Base-by-base conservation (phyloP, 2,113 vertebrate genomes). In the Lasiurus cinereus region DNA sequence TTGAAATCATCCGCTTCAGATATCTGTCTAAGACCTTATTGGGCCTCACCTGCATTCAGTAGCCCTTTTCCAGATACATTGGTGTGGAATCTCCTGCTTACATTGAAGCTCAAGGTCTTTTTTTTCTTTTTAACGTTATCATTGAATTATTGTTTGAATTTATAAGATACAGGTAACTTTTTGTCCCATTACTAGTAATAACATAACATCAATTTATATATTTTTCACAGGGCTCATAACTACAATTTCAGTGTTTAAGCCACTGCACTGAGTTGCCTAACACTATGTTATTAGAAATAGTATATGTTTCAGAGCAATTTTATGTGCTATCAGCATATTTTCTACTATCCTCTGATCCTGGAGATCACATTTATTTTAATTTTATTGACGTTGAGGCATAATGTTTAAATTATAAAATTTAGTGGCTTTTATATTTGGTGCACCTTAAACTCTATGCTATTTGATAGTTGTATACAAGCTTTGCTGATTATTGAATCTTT, bases 401-500 rank as follows among this genome's bases (percentile, higher is more conserved):
- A 73, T 76, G 80, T 83, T 67, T 27, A 77, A 95, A 82, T 39
- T 72, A 11, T 27, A 80, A 88, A 66, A 50, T 72, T 80, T 59
- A 73, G 24, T 84, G 36, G 13, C 27, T 82, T 92, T 67, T 83
- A 43, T 48, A 36, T 62, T 73, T 54, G 9, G 15, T 66, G 12
- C 19, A 52, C 83, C 33, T 89, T 74, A 66, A 86, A 89, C 36
- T 94, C 79, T n/a, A 36, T 66, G n/a, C 9, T 64, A 4, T 67
- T 52, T 78, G 15, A 82, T 59, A 8, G 15, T 59, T 67, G 9
- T 80, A 69, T 76, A 39, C 27, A 78, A 33, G n/a, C 8, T 69
- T 90, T 93, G 8, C 0, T 85, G 21, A 82, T 96, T 90, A 95
- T 88, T 94, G 87, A 89, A 43, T 87, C 36, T 36, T 86, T 78